Evolutionary conservation across 2,797 vertebrate genomes (phyloP).

Genomic region (Bradypodion ventrale): DNA sequence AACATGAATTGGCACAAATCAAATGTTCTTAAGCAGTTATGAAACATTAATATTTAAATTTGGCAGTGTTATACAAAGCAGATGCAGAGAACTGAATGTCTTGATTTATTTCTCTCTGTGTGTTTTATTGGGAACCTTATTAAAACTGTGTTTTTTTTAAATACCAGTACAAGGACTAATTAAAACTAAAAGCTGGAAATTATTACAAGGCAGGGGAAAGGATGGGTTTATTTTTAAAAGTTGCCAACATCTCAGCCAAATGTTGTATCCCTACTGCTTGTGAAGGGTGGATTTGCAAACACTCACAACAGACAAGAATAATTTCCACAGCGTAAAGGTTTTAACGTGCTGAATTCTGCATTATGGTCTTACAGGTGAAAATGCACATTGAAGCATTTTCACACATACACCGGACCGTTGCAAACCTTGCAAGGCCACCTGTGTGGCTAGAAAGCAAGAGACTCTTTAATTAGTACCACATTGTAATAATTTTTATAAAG

Average conservation of each 20-base stretch:
- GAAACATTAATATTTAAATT: no score
- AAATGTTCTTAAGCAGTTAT: no score
- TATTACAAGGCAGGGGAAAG: background rate
- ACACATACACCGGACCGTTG: background rate
- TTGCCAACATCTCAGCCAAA: background rate
- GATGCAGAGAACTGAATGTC: no score
- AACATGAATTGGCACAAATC: no score
- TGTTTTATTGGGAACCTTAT: background rate
- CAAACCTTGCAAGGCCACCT: background rate
- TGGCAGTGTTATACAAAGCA: no score
- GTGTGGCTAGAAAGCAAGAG: background rate
- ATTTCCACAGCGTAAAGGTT: background rate
- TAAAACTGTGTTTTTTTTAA: background rate
- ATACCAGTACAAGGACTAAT: no score
- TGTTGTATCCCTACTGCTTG: background rate
- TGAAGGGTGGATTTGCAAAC: background rate
- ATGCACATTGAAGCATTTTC: background rate
- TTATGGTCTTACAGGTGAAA: background rate
- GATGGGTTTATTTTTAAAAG: background rate
- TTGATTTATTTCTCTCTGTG: no score
- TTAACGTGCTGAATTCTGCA: background rate
- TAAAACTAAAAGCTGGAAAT: background rate
- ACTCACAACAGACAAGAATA: background rate
- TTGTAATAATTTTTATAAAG: background rate
- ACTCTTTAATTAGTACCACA: background rate